Evolutionary conservation across 2,888 invertebrate genomes (phyloP), one percentile per base, ranked within the genome.

Genomic region (Perithous albicinctus): DNA sequence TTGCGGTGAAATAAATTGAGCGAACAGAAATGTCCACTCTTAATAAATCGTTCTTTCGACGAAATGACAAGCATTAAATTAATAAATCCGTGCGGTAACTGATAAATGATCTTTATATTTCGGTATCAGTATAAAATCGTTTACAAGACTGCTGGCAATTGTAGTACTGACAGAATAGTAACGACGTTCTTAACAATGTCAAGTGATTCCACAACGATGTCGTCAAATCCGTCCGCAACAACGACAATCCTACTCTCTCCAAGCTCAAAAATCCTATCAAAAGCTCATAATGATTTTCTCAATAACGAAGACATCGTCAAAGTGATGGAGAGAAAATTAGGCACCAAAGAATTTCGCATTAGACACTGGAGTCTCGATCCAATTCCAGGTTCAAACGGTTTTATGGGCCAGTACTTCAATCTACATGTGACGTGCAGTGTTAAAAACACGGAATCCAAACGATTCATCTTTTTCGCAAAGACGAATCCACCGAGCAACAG

Each of bases 401-500:
- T 69, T 63, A 18, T 89, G 29, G 89, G 89, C 3, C 78, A 69
- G 12, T 89, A 89, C 63, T 85, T 85, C 74, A 78, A 63, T 6
- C 84, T 89, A 8, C 32, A 43, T 0, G 80, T 87, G 12, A 82
- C 56, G 4, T 84, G 86, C 61, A 43, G 10, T 10, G 20, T 70
- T 18, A 72, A 61, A 23, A 78, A 78, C 12, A 12, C 1, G 12
- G 35, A 35, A 15, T 35, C 18, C 10, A 54, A 48, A 48, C 79
- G 29, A 7, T 83, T 87, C 23, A 72, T 32, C 2, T 89, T 89
- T 78, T 89, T 89, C 73, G 88, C 80, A 0, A 89, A 89, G 67
- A 78, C 85, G 8, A 85, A 80, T 15, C 88, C 89, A 26, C 72
- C 84, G 0, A 0, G 0, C 0, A 8, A 15, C 10, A 87, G 83